Conservation (phyloP, 2,113 vertebrate genomes). For the Fulmarus glacialis region DNA sequence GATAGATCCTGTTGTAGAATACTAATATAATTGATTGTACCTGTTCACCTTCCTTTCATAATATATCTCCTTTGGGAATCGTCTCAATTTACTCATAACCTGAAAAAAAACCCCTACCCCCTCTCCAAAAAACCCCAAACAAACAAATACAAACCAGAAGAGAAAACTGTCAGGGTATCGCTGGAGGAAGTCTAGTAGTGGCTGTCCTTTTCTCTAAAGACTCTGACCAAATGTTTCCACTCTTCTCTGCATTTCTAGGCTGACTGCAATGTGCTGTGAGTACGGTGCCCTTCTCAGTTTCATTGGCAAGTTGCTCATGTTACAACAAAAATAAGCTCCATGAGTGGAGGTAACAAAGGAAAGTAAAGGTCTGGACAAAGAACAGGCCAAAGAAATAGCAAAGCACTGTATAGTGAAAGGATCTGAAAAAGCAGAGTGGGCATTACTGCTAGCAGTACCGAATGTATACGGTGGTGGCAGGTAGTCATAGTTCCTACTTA, state of each 20-base stretch:
- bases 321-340: background rate
- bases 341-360: background rate
- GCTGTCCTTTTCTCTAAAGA: background rate
- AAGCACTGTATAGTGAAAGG: background rate
- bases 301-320: background rate
- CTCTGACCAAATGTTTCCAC: background rate
- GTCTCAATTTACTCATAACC: background rate
- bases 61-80: background rate
- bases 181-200: background rate
- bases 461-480: background rate
- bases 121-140: background rate
- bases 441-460: background rate
- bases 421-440: background rate
- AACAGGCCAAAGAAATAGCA: background rate
- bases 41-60: background rate
- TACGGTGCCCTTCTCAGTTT: background rate
- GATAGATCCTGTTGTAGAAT: background rate
- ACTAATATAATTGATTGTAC: background rate
- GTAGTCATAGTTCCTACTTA: background rate
- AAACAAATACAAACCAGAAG: background rate
- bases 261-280: background rate
- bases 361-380: background rate
- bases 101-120: fast-evolving
- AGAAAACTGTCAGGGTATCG: background rate
- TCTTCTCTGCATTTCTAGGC: background rate